Percentiles rank a stretch among this genome's conserved stretches.
Evolutionary conservation across 2,888 invertebrate species (phyloP).

Genomic region (Drosophila cyrtoloma): DNA sequence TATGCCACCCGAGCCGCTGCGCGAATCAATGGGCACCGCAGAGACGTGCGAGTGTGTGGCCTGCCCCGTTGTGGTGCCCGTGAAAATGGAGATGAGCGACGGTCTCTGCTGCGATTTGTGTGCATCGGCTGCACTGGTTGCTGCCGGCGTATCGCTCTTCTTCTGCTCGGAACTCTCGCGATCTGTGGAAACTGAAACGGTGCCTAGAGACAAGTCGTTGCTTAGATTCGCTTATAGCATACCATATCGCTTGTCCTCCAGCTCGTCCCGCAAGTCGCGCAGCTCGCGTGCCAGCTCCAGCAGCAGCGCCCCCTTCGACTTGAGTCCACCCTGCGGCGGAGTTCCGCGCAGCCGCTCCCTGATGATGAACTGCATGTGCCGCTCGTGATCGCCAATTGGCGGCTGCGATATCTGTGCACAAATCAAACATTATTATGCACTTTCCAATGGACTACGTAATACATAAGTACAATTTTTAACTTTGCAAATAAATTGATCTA

Average conservation of each 20-base stretch:
- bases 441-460: neutral
- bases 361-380: conserved; percentile 94
- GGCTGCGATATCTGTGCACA: conserved; percentile 89
- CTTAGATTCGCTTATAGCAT: conserved; percentile 14
- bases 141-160: conserved; percentile 85
- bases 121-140: conserved; percentile 85
- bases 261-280: conserved; percentile 93
- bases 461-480: neutral
- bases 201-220: neutral
- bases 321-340: conserved; percentile 89
- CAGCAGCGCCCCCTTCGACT: conserved; percentile 93
- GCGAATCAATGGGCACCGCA: conserved; percentile 84
- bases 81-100: conserved; percentile 89
- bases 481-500: neutral
- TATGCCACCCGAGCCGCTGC: conserved; percentile 85
- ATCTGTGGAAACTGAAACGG: conserved; percentile 73
- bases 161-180: conserved; percentile 84
- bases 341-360: conserved; percentile 93
- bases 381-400: conserved; percentile 93
- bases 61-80: conserved; percentile 87
- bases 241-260: conserved; percentile 89
- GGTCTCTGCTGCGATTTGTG: conserved; percentile 88
- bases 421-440: neutral
- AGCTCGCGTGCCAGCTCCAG: conserved; percentile 95
- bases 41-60: conserved; percentile 84